phyloP scores from a whole-genome alignment of 2,888 invertebrate species.

The Horisme vitalbata region DNA sequence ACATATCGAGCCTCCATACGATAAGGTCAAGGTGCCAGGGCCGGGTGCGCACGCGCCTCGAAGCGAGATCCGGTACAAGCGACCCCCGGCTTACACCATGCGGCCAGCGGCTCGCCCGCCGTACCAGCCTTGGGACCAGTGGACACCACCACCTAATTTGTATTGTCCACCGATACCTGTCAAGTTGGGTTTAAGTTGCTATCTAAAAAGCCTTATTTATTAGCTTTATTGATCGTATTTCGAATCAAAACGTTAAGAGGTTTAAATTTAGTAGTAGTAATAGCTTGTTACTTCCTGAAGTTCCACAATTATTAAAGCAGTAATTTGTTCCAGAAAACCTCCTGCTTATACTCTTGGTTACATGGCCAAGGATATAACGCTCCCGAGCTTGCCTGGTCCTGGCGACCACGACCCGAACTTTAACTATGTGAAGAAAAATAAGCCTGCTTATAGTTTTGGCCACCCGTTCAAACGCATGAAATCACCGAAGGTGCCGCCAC shows the following conservation, averaged over 20 bases:
- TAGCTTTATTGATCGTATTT: too few relatives aligned
- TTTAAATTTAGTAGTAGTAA: too few relatives aligned
- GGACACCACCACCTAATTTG: slow-evolving; percentile 72
- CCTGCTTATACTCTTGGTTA: slow-evolving; percentile 57
- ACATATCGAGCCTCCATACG: slow-evolving; percentile 37
- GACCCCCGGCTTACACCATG: slow-evolving; percentile 57
- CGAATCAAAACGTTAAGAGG: too few relatives aligned
- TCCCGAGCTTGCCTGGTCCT: slow-evolving; percentile 51
- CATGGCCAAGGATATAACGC: slow-evolving; percentile 22
- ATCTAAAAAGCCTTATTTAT: too few relatives aligned
- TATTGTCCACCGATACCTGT: slow-evolving; percentile 56
- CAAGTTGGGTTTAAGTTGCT: slow-evolving; percentile 44
- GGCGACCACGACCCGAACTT: slow-evolving; percentile 63
- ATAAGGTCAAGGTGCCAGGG: slow-evolving; percentile 49
- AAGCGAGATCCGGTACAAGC: slow-evolving; percentile 38
- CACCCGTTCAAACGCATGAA: slow-evolving; percentile 38
- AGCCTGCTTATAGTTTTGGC: slow-evolving; percentile 61
- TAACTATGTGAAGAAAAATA: slow-evolving; percentile 48
- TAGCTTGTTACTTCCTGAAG: background rate
- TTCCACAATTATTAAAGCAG: background rate
- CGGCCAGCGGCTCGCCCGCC: slow-evolving; percentile 49
- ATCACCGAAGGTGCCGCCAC: slow-evolving; percentile 47
- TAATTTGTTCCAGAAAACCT: slow-evolving; percentile 41
- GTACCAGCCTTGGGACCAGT: slow-evolving; percentile 56
- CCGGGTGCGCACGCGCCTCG: slow-evolving; percentile 53